Evolutionary conservation across 2,888 invertebrate genomes (phyloP).

Genomic region (Archips xylosteana): DNA sequence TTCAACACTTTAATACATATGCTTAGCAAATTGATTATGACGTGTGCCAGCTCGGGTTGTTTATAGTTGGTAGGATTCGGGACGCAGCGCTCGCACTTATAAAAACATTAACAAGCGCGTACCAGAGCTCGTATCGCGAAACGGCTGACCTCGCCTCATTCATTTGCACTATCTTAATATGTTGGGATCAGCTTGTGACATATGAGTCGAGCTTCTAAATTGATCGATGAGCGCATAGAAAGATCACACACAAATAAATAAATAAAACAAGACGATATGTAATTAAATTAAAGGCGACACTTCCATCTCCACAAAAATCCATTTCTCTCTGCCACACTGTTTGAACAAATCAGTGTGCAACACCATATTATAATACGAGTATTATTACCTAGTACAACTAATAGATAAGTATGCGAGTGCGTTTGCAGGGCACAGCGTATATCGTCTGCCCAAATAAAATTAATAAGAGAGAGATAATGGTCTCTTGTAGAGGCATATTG

Average conservation of each 20-base stretch:
- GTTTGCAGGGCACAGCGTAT: slow-evolving; percentile 4
- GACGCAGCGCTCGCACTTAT: slow-evolving; percentile 10
- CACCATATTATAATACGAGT: not conserved
- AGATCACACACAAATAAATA: slow-evolving; percentile 10
- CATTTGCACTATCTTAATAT: slow-evolving; percentile 26
- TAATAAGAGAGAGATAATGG: slow-evolving; percentile 49
- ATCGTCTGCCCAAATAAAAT: slow-evolving; percentile 39
- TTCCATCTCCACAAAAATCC: not conserved
- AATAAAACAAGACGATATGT: slow-evolving; percentile 21
- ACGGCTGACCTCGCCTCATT: slow-evolving; percentile 17
- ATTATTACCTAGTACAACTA: slow-evolving; percentile 15
- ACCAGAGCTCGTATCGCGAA: not conserved
- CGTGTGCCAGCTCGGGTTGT: slow-evolving; percentile 63
- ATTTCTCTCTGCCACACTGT: slow-evolving; percentile 24
- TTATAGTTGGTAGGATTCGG: slow-evolving; percentile 48
- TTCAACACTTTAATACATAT: slow-evolving; percentile 83
- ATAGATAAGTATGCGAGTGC: not conserved
- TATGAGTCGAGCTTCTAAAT: slow-evolving; percentile 27
- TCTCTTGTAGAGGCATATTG: slow-evolving; percentile 55
- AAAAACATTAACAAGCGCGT: not conserved
- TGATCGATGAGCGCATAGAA: slow-evolving; percentile 29
- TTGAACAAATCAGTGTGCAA: slow-evolving; percentile 19
- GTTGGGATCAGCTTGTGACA: slow-evolving; percentile 18
- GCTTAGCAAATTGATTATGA: slow-evolving; percentile 82
- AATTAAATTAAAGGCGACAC: slow-evolving; percentile 19